Evolutionary conservation across 2,888 invertebrate species (phyloP).

Genomic region (Penaeus monodon): DNA sequence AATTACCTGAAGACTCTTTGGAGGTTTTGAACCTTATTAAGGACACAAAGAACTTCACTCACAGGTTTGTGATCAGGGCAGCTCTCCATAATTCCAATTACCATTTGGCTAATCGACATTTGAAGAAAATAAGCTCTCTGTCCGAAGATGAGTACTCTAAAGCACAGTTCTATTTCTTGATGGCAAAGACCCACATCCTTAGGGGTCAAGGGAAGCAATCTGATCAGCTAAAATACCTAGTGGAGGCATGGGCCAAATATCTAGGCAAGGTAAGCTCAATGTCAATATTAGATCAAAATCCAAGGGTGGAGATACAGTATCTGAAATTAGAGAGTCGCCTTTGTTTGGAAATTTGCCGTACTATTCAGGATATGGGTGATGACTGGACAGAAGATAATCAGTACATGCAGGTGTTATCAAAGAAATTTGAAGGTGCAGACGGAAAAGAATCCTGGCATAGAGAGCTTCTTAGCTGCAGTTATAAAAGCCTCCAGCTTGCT

Average conservation of each 20-base stretch:
- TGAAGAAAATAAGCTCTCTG: slow-evolving; percentile 47
- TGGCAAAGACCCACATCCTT: slow-evolving; percentile 45
- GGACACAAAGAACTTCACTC: slow-evolving; percentile 43
- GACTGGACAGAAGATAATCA: slow-evolving; percentile 34
- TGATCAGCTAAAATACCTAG: slow-evolving; percentile 42
- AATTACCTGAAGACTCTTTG: background rate
- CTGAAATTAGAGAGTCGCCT: slow-evolving; percentile 47
- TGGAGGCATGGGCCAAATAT: slow-evolving; percentile 61
- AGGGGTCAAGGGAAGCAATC: slow-evolving; percentile 37
- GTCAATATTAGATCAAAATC: slow-evolving; percentile 22
- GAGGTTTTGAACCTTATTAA: slow-evolving; percentile 18
- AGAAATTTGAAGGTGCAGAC: slow-evolving; percentile 39
- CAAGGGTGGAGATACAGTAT: slow-evolving; percentile 45
- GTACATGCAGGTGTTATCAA: slow-evolving; percentile 45
- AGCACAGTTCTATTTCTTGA: slow-evolving; percentile 56
- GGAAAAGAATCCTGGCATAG: slow-evolving; percentile 40
- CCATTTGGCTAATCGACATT: slow-evolving; percentile 53
- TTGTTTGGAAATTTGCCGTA: slow-evolving; percentile 44
- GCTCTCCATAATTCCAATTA: slow-evolving; percentile 55
- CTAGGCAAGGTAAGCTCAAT: slow-evolving; percentile 51
- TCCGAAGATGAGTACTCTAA: slow-evolving; percentile 19
- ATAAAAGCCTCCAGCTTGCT: slow-evolving; percentile 36
- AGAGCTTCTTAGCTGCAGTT: slow-evolving; percentile 47
- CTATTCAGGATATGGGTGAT: slow-evolving; percentile 46
- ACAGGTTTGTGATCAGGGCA: slow-evolving; percentile 46